Base-by-base conservation (phyloP, 2,113 vertebrate genomes). In the Chinchilla lanigera region DNA sequence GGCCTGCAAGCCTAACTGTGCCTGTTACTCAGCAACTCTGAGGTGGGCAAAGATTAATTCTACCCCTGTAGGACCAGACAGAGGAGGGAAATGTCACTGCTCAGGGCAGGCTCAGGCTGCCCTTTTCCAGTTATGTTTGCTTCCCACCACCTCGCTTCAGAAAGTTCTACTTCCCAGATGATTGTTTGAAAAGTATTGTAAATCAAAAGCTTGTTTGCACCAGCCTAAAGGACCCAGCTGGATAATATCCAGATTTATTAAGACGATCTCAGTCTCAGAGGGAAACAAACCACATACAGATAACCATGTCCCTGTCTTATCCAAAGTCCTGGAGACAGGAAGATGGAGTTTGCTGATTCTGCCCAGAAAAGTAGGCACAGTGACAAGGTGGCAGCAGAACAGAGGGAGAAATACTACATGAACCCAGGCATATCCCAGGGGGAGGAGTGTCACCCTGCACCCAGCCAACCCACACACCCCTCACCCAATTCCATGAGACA, bases 1-100 rank as follows among this genome's bases (percentile, higher is more conserved):
- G n/a, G 90, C 81, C 20, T 58, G 30, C 47, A 97, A 87, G 73
- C 30, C 63, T 90, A 93, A 26, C 44, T 0, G 0, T 14, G 30
- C 12, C 17, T 56, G 56, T 94, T 95, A 84, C 93, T 96, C 20
- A 9, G 85, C 81, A 96, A 96, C 84, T 5, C 81, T 1, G 30
- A 63, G 75, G 67, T 0, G 3, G 0, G 17, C 1, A 52, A 93
- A 58, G 69, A 52, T 63, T 81, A 77, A 61, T 1, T 0, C 20
- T 52, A 20, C 52, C 19, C 81, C 19, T 0, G 0, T 4, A 58
- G 33, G 67, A 52, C 77, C 0, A 3, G 33, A 16, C 10, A 24
- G 16, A 58, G 52, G 58, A 38, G 61, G 60, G 22, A 73, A 10
- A 52, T 80, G 56, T n/a, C 33, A 4, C 60, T 20, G 7, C 71